Base-by-base conservation (phyloP, 1,140 invertebrate species). In the Trachelipus rathkii region DNA sequence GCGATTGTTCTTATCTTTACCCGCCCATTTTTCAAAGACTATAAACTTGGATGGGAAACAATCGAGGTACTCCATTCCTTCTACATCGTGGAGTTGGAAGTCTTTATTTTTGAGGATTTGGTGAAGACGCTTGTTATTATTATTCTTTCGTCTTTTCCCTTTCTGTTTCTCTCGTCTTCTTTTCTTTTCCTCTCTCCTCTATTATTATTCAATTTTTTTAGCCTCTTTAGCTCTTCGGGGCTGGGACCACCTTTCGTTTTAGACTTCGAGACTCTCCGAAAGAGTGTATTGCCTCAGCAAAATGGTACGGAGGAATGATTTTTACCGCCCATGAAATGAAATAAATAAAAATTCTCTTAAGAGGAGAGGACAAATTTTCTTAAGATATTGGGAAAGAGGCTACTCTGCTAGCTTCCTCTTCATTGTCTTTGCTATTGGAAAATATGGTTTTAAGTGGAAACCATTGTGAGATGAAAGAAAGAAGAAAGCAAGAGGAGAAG, bases 1-100 rank as follows among this genome's bases (percentile, higher is more conserved):
- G 24, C 44, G 69, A 69, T 80, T 75, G 11, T 75, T 44, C 13
- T 53, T 44, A 5, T 45, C 70, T 69, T 80, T 80, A 8, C 79
- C 79, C 33, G 73, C 70, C 44, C 44, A n/a, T 69, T 77, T 80
- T 44, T 77, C 73, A 11, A 77, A 15, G 13, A 73, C 71, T 6
- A 75, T 46, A 11, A 73, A 10, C 53, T 75, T 76, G 13, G 79
- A 77, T 10, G 79, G 79, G 71, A 76, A 80, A 15, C 79, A 80
- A 73, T 80, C 79, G 33, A 77, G 67, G 68, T 46, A 80, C 10
- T 75, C 44, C 15, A 73, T 71, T 3, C 76, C 79, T 19, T 72
- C 75, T 21, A 72, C 76, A 3, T 69, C 74, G 50, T 75, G 44
- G 19, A 80, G 9, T 3, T 15, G 15, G 6, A 80, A 44, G 9